Conservation (phyloP, 2,797 vertebrate genomes). For the Salarias fasciatus region DNA sequence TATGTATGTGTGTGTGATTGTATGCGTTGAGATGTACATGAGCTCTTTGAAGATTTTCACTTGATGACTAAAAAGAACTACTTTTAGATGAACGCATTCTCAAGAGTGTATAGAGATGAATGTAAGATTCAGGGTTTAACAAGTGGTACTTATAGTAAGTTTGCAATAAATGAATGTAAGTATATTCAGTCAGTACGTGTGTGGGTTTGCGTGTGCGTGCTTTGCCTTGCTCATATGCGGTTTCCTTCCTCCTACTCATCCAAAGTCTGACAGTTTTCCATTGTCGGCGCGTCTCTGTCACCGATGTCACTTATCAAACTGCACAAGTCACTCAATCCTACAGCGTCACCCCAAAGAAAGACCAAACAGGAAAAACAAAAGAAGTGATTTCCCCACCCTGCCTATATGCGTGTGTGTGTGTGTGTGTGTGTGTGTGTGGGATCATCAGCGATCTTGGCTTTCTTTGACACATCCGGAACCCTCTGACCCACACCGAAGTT, state of each 20-base stretch:
- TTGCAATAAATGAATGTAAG: too few species aligned
- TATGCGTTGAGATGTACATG: too few species aligned
- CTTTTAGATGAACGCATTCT: too few species aligned
- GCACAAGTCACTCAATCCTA: constrained; percentile 48
- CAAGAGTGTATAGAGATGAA: too few species aligned
- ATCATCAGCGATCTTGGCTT: constrained; percentile 11
- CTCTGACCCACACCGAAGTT: neutral
- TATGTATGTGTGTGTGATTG: too few species aligned
- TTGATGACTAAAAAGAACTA: too few species aligned
- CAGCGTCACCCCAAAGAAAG: constrained; percentile 35
- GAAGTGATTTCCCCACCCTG: constrained; percentile 8
- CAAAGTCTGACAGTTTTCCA: constrained; percentile 63
- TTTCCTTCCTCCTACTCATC: constrained; percentile 33
- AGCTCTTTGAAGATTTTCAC: too few species aligned
- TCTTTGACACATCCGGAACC: constrained; percentile 5
- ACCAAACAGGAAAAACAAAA: neutral
- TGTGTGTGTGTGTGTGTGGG: constrained; percentile 2
- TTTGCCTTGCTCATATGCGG: too few species aligned
- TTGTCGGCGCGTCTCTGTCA: constrained; percentile 63
- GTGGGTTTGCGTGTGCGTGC: constrained; percentile 25
- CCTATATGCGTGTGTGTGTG: too few species aligned
- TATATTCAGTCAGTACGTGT: constrained; percentile 8
- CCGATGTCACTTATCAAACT: constrained; percentile 62
- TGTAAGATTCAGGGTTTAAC: too few species aligned
- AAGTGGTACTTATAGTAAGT: too few species aligned